A percentile compares a stretch with the other conserved stretches of the same genome.
Conservation (phyloP, 2,888 invertebrate species). For the Caprella mutica region DNA sequence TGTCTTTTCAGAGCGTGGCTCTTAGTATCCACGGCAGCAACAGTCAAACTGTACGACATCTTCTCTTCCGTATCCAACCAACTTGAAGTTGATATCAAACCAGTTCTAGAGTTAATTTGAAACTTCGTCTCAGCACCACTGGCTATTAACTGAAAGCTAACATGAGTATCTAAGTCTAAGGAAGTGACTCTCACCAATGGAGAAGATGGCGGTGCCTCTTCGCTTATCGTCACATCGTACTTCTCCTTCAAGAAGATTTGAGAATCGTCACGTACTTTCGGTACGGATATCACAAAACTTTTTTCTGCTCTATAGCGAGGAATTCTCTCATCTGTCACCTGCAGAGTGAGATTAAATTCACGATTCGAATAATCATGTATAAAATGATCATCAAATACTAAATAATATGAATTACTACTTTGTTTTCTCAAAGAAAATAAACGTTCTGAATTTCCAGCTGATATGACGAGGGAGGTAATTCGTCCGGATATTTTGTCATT, state of each 20-base stretch:
- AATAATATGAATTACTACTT: constrained; percentile 40
- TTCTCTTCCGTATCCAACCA: constrained; percentile 81
- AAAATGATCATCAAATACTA: constrained; percentile 19
- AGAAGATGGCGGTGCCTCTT: constrained; percentile 77
- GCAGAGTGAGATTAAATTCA: constrained; percentile 75
- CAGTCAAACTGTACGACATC: constrained; percentile 72
- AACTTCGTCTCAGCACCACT: constrained; percentile 86
- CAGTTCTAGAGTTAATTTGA: constrained; percentile 71
- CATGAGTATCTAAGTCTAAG: constrained; percentile 49
- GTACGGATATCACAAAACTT: constrained; percentile 65
- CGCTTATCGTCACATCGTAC: constrained; percentile 75
- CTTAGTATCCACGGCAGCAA: constrained; percentile 79
- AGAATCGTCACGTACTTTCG: constrained; percentile 73
- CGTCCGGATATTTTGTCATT: constrained; percentile 75
- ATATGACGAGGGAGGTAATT: constrained; percentile 67
- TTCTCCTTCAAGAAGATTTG: constrained; percentile 65
- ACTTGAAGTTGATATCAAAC: constrained; percentile 51
- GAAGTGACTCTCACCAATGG: constrained; percentile 78
- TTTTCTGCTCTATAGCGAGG: constrained; percentile 67
- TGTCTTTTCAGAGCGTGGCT: constrained; percentile 61
- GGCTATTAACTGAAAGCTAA: constrained; percentile 76
- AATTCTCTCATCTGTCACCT: constrained; percentile 69
- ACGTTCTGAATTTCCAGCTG: constrained; percentile 79
- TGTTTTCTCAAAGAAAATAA: constrained; percentile 66
- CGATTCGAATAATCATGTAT: constrained; percentile 49